phyloP scores from a whole-genome alignment of 2,888 invertebrate genomes.

The Anoncus sp. region DNA sequence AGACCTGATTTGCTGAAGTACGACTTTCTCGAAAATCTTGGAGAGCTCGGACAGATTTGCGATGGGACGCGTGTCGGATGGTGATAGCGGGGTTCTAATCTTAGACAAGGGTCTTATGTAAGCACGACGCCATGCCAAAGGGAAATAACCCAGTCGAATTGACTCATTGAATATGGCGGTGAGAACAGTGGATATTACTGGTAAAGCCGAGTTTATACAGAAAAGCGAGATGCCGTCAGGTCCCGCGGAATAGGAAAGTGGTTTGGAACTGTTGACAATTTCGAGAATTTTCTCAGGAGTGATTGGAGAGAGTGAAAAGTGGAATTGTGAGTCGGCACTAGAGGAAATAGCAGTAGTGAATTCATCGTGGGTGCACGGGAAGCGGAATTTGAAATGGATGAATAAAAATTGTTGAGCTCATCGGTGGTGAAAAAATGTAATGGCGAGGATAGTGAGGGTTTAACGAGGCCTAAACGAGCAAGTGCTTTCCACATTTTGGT shows the following conservation, averaged over 20 bases:
- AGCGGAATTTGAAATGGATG: neutral
- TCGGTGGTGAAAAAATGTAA: neutral
- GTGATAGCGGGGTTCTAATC: slow-evolving; percentile 6
- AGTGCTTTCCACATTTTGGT: neutral
- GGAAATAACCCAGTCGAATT: neutral
- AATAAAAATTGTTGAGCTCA: neutral
- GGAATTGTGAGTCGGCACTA: neutral
- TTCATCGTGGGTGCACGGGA: neutral
- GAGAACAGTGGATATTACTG: neutral
- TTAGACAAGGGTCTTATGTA: slow-evolving; percentile 10
- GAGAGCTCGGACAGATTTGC: slow-evolving; percentile 35
- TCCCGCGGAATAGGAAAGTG: neutral
- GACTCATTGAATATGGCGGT: neutral
- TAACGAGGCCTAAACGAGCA: neutral
- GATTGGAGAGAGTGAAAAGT: neutral
- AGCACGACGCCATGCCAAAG: neutral
- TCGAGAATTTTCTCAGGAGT: neutral
- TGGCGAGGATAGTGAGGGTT: neutral
- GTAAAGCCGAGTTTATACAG: neutral
- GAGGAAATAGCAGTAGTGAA: neutral
- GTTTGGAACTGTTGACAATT: neutral
- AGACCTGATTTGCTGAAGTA: slow-evolving; percentile 7
- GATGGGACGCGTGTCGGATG: slow-evolving; percentile 38
- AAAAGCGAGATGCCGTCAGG: neutral
- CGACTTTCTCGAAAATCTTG: slow-evolving; percentile 32